A percentile compares a stretch with the other conserved stretches of the same genome.
Evolutionary conservation across 1,140 invertebrate genomes (phyloP).

Genomic region (Samia ricini): DNA sequence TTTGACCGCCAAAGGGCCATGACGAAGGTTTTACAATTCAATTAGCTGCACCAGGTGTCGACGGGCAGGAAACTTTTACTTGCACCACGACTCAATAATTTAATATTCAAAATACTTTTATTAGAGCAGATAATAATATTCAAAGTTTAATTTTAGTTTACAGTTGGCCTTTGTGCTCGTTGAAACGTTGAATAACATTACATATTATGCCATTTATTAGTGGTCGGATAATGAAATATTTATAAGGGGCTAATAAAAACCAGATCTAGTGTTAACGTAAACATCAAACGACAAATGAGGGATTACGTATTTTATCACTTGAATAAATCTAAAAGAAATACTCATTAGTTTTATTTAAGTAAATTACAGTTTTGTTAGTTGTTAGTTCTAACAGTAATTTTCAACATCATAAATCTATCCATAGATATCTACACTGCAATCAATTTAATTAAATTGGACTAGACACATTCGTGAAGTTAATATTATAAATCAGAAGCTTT

Average conservation of each 20-base stretch:
- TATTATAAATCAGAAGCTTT: no score
- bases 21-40: slow-evolving; percentile 74
- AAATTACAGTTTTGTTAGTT: slow-evolving; percentile 1
- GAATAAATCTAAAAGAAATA: neutral
- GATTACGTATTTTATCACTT: slow-evolving; percentile 7
- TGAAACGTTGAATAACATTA: slow-evolving; percentile 37
- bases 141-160: slow-evolving; percentile 51
- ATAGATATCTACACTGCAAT: neutral
- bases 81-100: slow-evolving; percentile 44
- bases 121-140: slow-evolving; percentile 50
- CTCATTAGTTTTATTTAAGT: slow-evolving; percentile 1
- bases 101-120: slow-evolving; percentile 62
- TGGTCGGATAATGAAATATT: slow-evolving; percentile 34
- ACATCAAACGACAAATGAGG: slow-evolving; percentile 8
- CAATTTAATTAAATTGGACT: neutral
- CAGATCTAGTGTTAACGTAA: slow-evolving; percentile 4
- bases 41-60: slow-evolving; percentile 70
- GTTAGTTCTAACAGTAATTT: neutral
- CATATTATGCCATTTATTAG: slow-evolving; percentile 18
- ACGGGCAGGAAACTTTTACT: slow-evolving; percentile 48
- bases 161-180: slow-evolving; percentile 29
- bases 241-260: slow-evolving; percentile 21
- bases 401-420: neutral
- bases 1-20: slow-evolving; percentile 64
- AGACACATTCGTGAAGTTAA: neutral